A percentile compares a stretch with the other conserved stretches of the same genome.
phyloP scores from a whole-genome alignment of 2,797 vertebrate genomes.

The Smutsia temminckii region DNA sequence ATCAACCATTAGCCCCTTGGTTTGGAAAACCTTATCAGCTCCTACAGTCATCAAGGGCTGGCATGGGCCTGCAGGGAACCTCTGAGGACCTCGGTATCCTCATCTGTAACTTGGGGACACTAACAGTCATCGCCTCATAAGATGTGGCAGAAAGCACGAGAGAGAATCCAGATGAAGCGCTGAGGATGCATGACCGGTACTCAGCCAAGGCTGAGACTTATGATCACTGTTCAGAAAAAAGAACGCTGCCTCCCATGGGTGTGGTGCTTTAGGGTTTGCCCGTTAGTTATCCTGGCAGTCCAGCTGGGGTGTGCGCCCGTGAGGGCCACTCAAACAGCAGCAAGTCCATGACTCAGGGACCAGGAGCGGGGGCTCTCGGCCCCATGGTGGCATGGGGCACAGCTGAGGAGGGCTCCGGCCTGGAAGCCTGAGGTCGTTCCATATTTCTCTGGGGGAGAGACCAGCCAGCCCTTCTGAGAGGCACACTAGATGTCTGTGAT shows the following conservation, averaged over 20 bases:
- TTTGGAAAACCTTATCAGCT: neutral
- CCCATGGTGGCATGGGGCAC: rapidly evolving
- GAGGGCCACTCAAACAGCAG: no score
- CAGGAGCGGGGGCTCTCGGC: neutral
- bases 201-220: neutral
- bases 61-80: neutral
- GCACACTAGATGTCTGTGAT: neutral
- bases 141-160: neutral
- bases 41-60: neutral
- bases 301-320: rapidly evolving
- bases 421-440: neutral
- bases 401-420: neutral
- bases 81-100: neutral
- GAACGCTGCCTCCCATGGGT: rapidly evolving
- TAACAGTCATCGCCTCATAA: rapidly evolving
- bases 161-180: neutral
- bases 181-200: neutral
- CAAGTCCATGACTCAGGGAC: neutral
- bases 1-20: neutral
- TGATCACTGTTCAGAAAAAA: rapidly evolving
- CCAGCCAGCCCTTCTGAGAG: neutral
- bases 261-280: neutral
- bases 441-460: neutral
- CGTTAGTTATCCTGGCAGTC: neutral
- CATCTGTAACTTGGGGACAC: neutral